Conservation (phyloP, 2,797 vertebrate species). For the Pempheris klunzingeri region DNA sequence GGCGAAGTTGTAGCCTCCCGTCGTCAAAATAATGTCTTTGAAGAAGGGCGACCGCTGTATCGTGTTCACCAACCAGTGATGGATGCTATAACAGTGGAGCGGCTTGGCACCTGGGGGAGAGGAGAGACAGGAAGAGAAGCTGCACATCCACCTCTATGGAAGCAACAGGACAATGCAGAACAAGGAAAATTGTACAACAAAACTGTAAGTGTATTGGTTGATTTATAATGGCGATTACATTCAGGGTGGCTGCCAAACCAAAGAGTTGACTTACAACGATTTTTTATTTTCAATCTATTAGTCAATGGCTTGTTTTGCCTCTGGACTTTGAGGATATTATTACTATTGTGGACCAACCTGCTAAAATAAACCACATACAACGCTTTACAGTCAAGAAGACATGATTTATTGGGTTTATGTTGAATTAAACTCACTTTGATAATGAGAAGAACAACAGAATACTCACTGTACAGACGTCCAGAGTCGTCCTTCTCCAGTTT, state of each 20-base stretch:
- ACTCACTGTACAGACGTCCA: constrained; percentile 87
- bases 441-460: background rate
- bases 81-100: constrained; percentile 72
- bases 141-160: background rate
- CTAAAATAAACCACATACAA: background rate
- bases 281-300: background rate
- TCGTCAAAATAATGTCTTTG: constrained; percentile 90
- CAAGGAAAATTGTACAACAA: background rate
- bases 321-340: background rate
- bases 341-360: background rate
- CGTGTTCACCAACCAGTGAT: constrained; percentile 87
- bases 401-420: background rate
- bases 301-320: background rate
- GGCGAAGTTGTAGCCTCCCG: constrained; percentile 89
- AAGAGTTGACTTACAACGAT: constrained; percentile 21
- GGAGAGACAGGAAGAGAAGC: constrained; percentile 15
- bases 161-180: background rate
- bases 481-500: constrained; percentile 88
- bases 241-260: constrained; percentile 17
- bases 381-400: background rate
- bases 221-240: constrained; percentile 19
- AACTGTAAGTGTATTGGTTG: background rate
- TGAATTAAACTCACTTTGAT: constrained; percentile 3
- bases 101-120: constrained; percentile 87
- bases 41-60: constrained; percentile 93